Percentiles rank a stretch among this genome's conserved stretches.
Evolutionary conservation across 2,888 invertebrate species (phyloP).

Genomic region (Cantharis flavilabris): DNA sequence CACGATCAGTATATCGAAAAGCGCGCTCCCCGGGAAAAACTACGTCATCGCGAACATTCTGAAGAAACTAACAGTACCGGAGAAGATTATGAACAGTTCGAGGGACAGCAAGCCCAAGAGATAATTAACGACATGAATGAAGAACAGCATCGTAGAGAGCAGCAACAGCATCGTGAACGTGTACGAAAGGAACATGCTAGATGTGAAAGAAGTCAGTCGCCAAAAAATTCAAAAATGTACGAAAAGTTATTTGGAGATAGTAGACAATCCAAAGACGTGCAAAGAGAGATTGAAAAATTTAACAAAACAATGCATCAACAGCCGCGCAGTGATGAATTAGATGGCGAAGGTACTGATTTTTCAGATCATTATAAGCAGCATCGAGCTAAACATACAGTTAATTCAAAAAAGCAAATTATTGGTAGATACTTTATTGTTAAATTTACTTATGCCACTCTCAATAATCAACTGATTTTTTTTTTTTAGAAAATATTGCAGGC

Average conservation of each 20-base stretch:
- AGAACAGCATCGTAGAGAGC: not conserved
- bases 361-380: not conserved
- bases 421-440: not conserved
- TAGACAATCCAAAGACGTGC: not conserved
- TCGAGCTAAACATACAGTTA: not conserved
- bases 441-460: not conserved
- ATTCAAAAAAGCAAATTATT: not conserved
- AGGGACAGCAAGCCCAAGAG: not conserved
- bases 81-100: not conserved
- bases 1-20: not conserved
- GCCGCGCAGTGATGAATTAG: not conserved
- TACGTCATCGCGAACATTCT: not conserved
- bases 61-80: not conserved
- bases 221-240: not conserved
- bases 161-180: not conserved
- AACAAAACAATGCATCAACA: not conserved
- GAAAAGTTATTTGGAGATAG: not conserved
- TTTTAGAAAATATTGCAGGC: not conserved
- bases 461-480: not conserved
- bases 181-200: not conserved
- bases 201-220: not conserved
- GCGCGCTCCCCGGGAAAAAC: not conserved
- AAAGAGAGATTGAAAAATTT: not conserved
- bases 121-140: not conserved
- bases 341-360: not conserved